Evolutionary conservation across 2,888 invertebrate genomes (phyloP), one percentile per base, ranked within the genome.

Genomic region (Amaurobius ferox): DNA sequence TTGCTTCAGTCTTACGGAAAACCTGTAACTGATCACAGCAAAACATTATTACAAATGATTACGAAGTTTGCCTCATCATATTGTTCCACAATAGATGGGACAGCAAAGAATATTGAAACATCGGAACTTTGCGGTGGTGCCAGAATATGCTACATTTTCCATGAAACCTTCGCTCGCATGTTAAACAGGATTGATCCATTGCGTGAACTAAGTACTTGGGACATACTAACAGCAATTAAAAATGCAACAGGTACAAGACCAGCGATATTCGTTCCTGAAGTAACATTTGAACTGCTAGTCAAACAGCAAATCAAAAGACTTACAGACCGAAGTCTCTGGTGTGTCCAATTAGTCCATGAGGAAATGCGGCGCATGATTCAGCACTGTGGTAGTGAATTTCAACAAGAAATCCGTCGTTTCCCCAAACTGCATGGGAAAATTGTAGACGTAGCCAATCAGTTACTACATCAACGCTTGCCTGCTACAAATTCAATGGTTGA

Each of bases 291-390:
- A 92, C 92, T 99, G 89, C 93, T 99, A 62, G 99, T 99, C 7
- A 99, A 99, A 92, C 93, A 98, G 66, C 99, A 99, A 93, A 99
- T 99, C 88, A 94, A 97, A 32, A 93, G 99, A 72, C 93, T 99
- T 11, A 98, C 99, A 91, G 99, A 99, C 90, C 99, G 99, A 0
- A 98, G 98, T 11, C 92, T 98, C 80, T 94, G 98, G 76, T 99
- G 99, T 92, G 98, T 99, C 0, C 99, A 99, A 92, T 93, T 99
- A 90, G 98, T 98, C 86, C 98, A 98, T 90, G 99, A 99, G 91
- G 99, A 99, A 92, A 98, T 99, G 98, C 98, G 99, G 92, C 94
- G 99, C 86, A 99, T 99, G 90, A 98, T 99, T 89, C 94, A 99
- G 92, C 98, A 99, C 91, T 99, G 99, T 91, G 99, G 99, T 88